phyloP scores from a whole-genome alignment of 2,113 vertebrate genomes.

The Laticauda colubrina region DNA sequence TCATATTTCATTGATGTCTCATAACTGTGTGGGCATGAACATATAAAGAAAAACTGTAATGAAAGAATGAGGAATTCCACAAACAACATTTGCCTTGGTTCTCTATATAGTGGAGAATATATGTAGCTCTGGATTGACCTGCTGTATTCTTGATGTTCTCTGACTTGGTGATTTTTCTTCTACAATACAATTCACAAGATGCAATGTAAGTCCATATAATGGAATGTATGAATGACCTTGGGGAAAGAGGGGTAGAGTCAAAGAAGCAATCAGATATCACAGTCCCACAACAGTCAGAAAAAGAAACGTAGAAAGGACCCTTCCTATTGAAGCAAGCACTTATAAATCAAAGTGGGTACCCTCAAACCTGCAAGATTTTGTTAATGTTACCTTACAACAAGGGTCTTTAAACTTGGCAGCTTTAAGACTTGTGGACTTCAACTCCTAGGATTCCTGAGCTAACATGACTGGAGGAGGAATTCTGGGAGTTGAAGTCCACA shows the following conservation, averaged over 20 bases:
- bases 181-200: neutral
- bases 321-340: neutral
- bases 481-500: too few species aligned
- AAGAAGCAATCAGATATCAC: neutral
- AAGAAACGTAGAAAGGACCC: neutral
- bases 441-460: too few species aligned
- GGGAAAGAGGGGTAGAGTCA: neutral
- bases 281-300: neutral
- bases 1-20: neutral
- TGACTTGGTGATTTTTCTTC: neutral
- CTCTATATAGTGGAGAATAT: neutral
- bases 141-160: neutral
- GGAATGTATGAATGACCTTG: neutral
- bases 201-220: neutral
- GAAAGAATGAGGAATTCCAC: neutral
- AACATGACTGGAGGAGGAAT: too few species aligned
- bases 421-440: too few species aligned
- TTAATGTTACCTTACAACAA: too few species aligned
- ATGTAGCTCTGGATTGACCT: neutral
- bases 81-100: neutral
- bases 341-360: neutral
- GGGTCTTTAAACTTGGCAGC: too few species aligned
- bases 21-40: neutral
- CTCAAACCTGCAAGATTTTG: too few species aligned
- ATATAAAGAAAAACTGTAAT: neutral